Evolutionary conservation across 2,113 vertebrate species (phyloP).

Genomic region (Ardeotis arabs): DNA sequence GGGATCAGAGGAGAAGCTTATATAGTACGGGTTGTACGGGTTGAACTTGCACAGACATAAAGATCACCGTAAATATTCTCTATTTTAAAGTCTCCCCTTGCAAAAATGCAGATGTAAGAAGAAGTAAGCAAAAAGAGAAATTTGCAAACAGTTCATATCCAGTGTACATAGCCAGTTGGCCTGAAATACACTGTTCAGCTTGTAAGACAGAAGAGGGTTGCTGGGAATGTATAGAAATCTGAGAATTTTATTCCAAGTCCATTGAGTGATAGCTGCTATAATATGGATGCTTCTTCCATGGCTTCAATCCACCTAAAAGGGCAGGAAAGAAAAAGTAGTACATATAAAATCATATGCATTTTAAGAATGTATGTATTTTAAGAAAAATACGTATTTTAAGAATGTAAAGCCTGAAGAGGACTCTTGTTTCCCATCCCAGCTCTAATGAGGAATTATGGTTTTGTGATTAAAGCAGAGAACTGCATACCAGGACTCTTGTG

Average conservation of each 20-base stretch:
- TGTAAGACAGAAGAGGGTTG: slow-evolving; percentile 1
- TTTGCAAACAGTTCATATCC: slow-evolving; percentile 30
- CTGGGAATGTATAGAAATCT: slow-evolving; percentile 17
- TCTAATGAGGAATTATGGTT: not conserved
- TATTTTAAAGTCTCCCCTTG: slow-evolving; percentile 33
- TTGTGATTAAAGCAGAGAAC: not conserved
- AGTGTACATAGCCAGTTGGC: not conserved
- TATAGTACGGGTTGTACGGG: not conserved
- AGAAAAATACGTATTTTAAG: not conserved
- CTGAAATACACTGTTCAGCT: slow-evolving; percentile 26
- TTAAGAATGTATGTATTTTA: not conserved
- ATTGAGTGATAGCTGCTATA: slow-evolving; percentile 82
- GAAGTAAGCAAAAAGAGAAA: not conserved
- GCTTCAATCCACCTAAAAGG: slow-evolving; percentile 90
- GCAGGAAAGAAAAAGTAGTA: not conserved
- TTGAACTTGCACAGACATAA: slow-evolving; percentile 25
- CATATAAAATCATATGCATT: not conserved
- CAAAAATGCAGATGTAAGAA: not conserved
- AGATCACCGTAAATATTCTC: slow-evolving; percentile 63
- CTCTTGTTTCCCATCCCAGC: not conserved
- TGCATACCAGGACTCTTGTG: not conserved
- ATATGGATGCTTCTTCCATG: slow-evolving; percentile 94
- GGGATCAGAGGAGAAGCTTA: slow-evolving; percentile 24
- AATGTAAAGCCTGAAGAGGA: not conserved
- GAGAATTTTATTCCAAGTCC: slow-evolving; percentile 59